Evolutionary conservation across 2,888 invertebrate genomes (phyloP), one percentile per base, ranked within the genome.

Genomic region (Temnothorax ravouxi): DNA sequence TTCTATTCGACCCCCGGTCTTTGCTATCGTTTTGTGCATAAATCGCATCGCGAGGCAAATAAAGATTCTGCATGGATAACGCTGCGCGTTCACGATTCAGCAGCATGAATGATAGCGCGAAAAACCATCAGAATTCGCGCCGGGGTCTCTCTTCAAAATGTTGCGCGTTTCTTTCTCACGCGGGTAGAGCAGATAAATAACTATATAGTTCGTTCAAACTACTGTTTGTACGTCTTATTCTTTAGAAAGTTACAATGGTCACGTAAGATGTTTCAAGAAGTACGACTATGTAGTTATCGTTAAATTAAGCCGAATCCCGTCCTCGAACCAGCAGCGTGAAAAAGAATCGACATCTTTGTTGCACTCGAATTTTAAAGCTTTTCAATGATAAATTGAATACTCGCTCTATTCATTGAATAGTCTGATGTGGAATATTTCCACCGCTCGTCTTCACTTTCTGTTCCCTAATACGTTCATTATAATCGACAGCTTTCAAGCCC

Each of bases 281-380:
- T 83, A 88, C 86, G 79, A 83, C 85, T 88, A 88, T 89, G 87
- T 91, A 88, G 84, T 77, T 87, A 86, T 89, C 89, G 91, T 91
- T 91, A 91, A 90, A 92, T 93, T 91, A 92, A 93, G 88, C 89
- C 87, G 87, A 92, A 84, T 89, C 79, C 87, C 85, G 80, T 84
- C 67, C 86, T 92, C 87, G 86, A 86, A 81, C 81, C 77, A 38
- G 56, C 54, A 54, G 8, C 29, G 69, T 62, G 84, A 83, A 88
- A 85, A 72, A 87, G 86, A 84, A 86, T 85, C 88, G 88, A 89
- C 87, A 88, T 84, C 88, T 87, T 90, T 89, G 87, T 90, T 88
- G 85, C 66, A 47, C 66, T 71, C 29, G 84, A 71, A 75, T 87
- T 86, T 87, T 86, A 54, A 87, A 86, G 56, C 84, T 87, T 87